phyloP scores from a whole-genome alignment of 2,888 invertebrate genomes.

The Penaeus monodon region DNA sequence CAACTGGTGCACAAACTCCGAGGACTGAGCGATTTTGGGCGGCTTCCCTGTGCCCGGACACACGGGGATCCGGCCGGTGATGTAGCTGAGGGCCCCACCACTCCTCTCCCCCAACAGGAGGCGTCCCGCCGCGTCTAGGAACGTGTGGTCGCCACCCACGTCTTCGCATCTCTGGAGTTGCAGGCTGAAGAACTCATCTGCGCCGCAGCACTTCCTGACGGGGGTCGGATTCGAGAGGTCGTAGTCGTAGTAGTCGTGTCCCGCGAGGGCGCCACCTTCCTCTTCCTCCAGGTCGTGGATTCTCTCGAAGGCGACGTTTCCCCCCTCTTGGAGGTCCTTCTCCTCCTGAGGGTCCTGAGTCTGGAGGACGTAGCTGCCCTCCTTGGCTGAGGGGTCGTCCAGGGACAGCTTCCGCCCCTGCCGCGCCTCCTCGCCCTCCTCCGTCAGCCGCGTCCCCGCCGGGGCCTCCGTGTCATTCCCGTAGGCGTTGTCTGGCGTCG shows the following conservation, averaged over 20 bases:
- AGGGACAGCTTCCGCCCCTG: neutral
- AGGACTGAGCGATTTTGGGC: neutral
- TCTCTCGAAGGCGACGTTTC: no score
- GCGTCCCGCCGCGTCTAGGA: neutral
- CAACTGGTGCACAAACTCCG: neutral
- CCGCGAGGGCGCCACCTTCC: neutral
- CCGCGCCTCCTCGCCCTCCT: neutral
- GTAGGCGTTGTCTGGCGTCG: no score
- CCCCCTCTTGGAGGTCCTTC: neutral
- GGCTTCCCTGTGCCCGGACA: neutral
- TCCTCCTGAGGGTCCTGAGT: neutral
- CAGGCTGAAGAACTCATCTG: constrained; percentile 50
- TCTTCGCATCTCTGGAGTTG: constrained; percentile 44
- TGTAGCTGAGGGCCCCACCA: neutral
- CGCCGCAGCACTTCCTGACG: constrained; percentile 53
- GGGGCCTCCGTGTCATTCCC: neutral
- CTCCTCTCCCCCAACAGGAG: neutral
- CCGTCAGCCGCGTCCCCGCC: neutral
- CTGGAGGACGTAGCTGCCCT: neutral
- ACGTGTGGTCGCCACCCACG: neutral
- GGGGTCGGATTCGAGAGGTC: neutral
- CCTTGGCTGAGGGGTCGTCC: neutral
- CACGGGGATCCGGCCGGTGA: neutral
- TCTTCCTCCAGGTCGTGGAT: no score
- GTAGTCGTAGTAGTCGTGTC: neutral